Percentiles rank a stretch among this genome's conserved stretches.
Conservation (phyloP, 92 coral and sea anemone genomes). For the Porites lobata region DNA sequence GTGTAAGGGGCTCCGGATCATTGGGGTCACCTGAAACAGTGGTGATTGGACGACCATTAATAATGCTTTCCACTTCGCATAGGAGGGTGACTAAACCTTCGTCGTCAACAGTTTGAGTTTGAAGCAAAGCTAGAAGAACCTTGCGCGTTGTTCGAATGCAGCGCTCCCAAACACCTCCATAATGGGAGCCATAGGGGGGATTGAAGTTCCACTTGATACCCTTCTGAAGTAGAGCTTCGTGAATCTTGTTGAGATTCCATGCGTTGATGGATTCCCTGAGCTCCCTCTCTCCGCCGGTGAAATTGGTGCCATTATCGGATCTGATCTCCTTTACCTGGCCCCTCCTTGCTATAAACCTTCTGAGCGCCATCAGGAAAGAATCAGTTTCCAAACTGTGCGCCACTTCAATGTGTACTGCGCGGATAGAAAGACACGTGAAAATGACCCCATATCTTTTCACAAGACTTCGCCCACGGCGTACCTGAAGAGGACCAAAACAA, state of each 20-base stretch:
- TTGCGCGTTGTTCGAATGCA: constrained; percentile 29
- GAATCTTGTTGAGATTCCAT: constrained; percentile 21
- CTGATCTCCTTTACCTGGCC: constrained; percentile 6
- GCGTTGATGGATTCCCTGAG: constrained; percentile 8
- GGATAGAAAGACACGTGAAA: constrained; percentile 2
- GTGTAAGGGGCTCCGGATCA: constrained; percentile 45
- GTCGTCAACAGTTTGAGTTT: constrained; percentile 41
- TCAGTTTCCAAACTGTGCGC: constrained; percentile 18
- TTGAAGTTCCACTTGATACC: constrained; percentile 6
- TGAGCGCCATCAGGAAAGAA: constrained; percentile 24
- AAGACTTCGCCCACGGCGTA: background rate
- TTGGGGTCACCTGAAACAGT: constrained; percentile 45
- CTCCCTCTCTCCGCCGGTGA: constrained; percentile 34
- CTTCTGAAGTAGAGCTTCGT: background rate
- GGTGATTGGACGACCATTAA: constrained; percentile 31
- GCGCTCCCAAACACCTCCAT: background rate
- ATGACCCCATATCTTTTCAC: constrained; percentile 52
- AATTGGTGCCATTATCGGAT: constrained; percentile 31
- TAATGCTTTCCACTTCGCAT: constrained; percentile 51
- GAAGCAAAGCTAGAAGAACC: background rate
- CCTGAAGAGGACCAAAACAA: constrained; percentile 41
- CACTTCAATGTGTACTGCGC: background rate
- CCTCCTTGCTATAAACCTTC: constrained; percentile 32
- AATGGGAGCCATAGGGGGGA: constrained; percentile 1
- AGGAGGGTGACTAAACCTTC: constrained; percentile 38